These are phyloP conservation scores for Genyomyrus donnyi DNA, from an alignment of 2,113 vertebrate species.

Conservation along the genomic window DNA sequence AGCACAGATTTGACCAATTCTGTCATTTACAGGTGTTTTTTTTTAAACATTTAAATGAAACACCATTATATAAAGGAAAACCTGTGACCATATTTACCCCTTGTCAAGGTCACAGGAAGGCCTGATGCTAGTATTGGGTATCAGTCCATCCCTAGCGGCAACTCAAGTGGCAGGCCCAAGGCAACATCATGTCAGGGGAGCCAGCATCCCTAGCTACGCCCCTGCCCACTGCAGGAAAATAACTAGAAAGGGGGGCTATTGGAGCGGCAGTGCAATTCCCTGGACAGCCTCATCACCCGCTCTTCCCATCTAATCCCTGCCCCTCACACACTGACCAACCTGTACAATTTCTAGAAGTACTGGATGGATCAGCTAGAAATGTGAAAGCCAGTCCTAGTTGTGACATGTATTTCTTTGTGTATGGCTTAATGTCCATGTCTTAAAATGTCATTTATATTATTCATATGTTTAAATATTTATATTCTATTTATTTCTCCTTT, in stretches of 20 bases:
- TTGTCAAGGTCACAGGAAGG: not conserved
- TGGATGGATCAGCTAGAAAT: not conserved
- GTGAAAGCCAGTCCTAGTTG: not conserved
- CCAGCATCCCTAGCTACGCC: not conserved
- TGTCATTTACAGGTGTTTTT: not conserved
- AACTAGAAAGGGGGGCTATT: not conserved
- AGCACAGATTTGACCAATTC: not conserved
- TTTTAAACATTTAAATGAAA: not conserved
- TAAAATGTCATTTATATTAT: too few species aligned
- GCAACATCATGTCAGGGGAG: not conserved
- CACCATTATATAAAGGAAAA: not conserved
- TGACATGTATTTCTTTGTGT: not conserved
- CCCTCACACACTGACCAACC: not conserved
- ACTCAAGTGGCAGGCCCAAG: not conserved
- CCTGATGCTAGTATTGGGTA: not conserved
- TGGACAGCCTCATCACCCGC: not conserved
- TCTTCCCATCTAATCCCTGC: not conserved
- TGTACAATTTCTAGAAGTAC: not conserved
- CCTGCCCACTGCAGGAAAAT: not conserved
- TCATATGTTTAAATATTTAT: too few species aligned
- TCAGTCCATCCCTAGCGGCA: not conserved
- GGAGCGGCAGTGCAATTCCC: not conserved
- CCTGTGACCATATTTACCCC: not conserved
- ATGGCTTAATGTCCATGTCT: too few species aligned
- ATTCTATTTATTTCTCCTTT: too few species aligned